phyloP scores from a whole-genome alignment of 2,113 vertebrate genomes.

The Lophura nycthemera region DNA sequence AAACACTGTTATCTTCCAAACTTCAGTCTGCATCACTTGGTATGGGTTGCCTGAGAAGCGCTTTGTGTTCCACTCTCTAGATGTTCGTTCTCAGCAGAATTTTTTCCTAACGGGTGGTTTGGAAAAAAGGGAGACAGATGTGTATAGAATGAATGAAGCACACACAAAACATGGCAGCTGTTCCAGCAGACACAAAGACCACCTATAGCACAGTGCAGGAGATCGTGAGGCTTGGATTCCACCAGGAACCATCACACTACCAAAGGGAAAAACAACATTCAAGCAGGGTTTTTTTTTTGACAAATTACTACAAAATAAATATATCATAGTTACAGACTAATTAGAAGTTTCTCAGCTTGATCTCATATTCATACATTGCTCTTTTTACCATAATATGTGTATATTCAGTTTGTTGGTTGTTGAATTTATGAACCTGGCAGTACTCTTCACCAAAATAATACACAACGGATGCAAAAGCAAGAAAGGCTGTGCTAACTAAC shows the following conservation, averaged over 20 bases:
- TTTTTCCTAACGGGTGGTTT: background rate
- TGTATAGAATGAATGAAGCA: fast-evolving
- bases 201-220: fast-evolving
- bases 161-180: fast-evolving
- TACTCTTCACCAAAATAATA: background rate
- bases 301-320: fast-evolving
- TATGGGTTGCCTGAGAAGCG: fast-evolving
- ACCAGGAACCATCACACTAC: fast-evolving
- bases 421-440: no score
- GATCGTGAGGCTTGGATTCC: no score
- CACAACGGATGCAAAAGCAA: no score
- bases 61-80: background rate
- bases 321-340: fast-evolving
- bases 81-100: background rate
- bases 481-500: background rate
- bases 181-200: background rate
- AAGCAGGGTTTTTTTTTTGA: background rate
- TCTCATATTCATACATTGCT: background rate
- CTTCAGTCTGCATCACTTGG: no score
- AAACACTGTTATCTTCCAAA: fast-evolving
- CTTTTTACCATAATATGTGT: no score
- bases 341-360: background rate
- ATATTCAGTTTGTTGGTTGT: fast-evolving
- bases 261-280: no score
- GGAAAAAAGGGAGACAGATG: background rate